A percentile compares a stretch with the other conserved stretches of the same genome.
These are phyloP conservation scores for Leptinotarsa haldemani DNA, from an alignment of 2,888 invertebrate genomes.

Conservation along the genomic window DNA sequence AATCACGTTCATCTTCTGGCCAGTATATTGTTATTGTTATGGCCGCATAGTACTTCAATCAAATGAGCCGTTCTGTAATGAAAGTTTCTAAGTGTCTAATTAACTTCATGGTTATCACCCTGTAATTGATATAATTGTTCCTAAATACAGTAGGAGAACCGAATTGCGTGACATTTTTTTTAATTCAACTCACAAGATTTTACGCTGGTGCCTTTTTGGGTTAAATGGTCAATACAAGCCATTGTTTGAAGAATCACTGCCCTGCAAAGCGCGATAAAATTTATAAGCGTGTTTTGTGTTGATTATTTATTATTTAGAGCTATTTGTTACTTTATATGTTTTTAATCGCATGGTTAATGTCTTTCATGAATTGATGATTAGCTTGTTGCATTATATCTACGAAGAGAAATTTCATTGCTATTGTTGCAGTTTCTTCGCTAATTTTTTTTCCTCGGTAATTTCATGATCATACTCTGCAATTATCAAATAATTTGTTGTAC, in stretches of 20 bases:
- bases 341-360: not conserved
- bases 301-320: slow-evolving; percentile 1
- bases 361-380: not conserved
- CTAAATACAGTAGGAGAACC: slow-evolving; percentile 8
- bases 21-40: too few species aligned
- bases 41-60: not conserved
- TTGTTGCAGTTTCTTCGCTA: too few species aligned
- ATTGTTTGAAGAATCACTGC: slow-evolving; percentile 16
- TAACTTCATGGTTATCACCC: slow-evolving; percentile 1
- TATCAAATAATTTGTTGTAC: not conserved
- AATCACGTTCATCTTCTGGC: too few species aligned
- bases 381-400: not conserved
- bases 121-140: slow-evolving; percentile 9
- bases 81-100: not conserved
- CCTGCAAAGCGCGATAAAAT: not conserved
- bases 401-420: slow-evolving; percentile 10
- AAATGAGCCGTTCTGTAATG: not conserved
- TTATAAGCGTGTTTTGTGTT: slow-evolving; percentile 9
- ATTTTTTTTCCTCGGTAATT: not conserved
- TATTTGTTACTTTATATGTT: slow-evolving; percentile 12
- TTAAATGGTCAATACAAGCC: slow-evolving; percentile 22
- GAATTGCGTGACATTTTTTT: slow-evolving; percentile 27
- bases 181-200: slow-evolving; percentile 3
- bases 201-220: slow-evolving; percentile 23
- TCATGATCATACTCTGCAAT: not conserved